Evolutionary conservation across 2,888 invertebrate genomes (phyloP).

Genomic region (Ormyrus labotus): DNA sequence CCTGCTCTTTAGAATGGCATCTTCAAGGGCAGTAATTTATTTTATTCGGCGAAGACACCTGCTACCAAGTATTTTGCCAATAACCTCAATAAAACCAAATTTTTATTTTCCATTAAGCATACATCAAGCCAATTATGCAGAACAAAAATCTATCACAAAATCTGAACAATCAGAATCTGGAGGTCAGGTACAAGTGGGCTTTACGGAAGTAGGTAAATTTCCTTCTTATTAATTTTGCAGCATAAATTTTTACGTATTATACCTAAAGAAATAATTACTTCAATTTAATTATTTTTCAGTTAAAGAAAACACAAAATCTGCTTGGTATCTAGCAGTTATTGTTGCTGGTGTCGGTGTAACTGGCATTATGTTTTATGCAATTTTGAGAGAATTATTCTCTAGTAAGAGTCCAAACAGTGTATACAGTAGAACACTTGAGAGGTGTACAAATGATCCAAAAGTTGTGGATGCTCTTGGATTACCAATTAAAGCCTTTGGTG

Average conservation of each 20-base stretch:
- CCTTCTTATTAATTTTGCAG: conserved; percentile 14
- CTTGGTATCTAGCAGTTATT: conserved; percentile 89
- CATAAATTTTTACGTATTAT: conserved; percentile 9
- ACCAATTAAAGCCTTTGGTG: conserved; percentile 93
- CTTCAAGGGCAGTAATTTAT: conserved; percentile 62
- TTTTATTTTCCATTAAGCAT: conserved; percentile 26
- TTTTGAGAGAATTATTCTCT: conserved; percentile 92
- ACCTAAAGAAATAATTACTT: conserved; percentile 10
- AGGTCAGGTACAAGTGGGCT: conserved; percentile 65
- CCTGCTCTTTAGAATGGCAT: conserved; percentile 63
- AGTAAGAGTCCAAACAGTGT: conserved; percentile 91
- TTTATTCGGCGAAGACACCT: conserved; percentile 60
- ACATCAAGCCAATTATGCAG: too few species aligned
- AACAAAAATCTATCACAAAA: too few species aligned
- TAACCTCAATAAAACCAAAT: conserved; percentile 49
- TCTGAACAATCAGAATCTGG: conserved; percentile 26
- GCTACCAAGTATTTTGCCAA: conserved; percentile 52
- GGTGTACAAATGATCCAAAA: conserved; percentile 85
- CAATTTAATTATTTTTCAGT: conserved; percentile 76
- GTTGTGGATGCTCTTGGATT: conserved; percentile 91
- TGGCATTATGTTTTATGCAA: conserved; percentile 87
- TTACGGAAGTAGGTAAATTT: conserved; percentile 71
- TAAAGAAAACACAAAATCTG: conserved; percentile 93
- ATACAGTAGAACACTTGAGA: conserved; percentile 86
- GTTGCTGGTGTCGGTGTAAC: conserved; percentile 88